Base-by-base conservation (phyloP, 2,888 invertebrate genomes). In the Acrocera orbiculus region DNA sequence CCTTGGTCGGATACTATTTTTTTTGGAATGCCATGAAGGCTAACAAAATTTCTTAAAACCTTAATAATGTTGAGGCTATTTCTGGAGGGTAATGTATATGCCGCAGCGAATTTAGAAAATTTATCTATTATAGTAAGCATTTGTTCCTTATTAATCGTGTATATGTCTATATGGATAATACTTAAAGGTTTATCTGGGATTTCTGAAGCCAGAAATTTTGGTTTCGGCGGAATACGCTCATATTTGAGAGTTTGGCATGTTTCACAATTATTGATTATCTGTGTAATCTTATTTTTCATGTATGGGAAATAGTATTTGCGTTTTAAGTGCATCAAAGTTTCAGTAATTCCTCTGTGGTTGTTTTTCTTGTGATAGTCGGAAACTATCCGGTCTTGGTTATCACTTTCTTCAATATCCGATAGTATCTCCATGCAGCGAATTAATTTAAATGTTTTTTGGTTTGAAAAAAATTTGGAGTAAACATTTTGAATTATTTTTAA, bases 211-310 rank as follows among this genome's bases (percentile, higher is more conserved):
- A 27, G 23, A 27, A 30, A 32, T 34, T 37, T 32, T n/a, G 33
- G 4, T 37, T 36, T 40, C 36, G n/a, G 40, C 28, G 30, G 38
- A 16, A 38, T 42, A 28, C 26, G 32, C n/a, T 41, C 36, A 8
- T 38, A 40, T 32, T 40, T 40, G 20, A 24, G 16, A 13, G 23
- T 28, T 9, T 28, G 22, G 26, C 33, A 40, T 19, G 8, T 20
- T 4, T 34, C 27, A 22, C 37, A 37, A 20, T 35, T 35, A 17
- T 40, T 38, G 8, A 36, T 31, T 3, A 30, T 16, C 32, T 31
- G n/a, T 6, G 32, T 26, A 4, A 38, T 34, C 32, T 31, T 30
- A 3, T 16, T 30, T 31, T 35, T 37, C 37, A 41, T 34, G 19
- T 31, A 32, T 2, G 34, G 36, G 20, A 41, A 40, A 16, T 27